Evolutionary conservation across 2,797 vertebrate species (phyloP), one percentile per base, ranked within the genome.

Genomic region (Kryptolebias ocellatus): DNA sequence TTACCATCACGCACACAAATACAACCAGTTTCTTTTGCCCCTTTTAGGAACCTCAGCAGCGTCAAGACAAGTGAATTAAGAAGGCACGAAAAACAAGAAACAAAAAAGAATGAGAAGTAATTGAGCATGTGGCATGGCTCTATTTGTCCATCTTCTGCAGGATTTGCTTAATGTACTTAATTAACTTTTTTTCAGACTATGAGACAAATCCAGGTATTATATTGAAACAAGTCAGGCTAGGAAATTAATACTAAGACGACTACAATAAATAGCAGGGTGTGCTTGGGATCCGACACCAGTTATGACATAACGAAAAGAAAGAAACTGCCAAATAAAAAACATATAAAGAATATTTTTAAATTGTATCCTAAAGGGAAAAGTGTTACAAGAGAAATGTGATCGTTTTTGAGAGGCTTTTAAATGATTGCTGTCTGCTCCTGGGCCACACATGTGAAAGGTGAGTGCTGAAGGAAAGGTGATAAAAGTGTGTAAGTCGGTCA

Each of bases 41-140:
- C 93, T 92, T 89, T 63, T 78, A 53, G 89, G 90, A 92, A 93
- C 91, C 90, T 91, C 82, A 72, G 71, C 84, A 85, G 83, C 90
- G 91, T 51, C 59, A 71, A 67, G 39, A 81, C 55, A 84, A 81
- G 55, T 4, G 55, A 72, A 59, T 24, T 55, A 55, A 63, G 60
- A 69, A 55, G 39, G 60, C 20, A 78, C 65, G 78, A 55, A 17
- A 71, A 65, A 37, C 44, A 59, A 61, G 46, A 57, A 57, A 44
- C 2, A 2, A 34, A 2, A 42, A 42, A 42, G 14, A 42, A 12
- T 11, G 14, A 12, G 12, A 42, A 42, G 11, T 12, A 14, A 2
- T 42, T 39, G 10, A 39, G 53, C 37, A 44, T 73, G 66, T 51
- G 29, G 51, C 15, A 46, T 46, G 16, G 44, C 15, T 17, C 17